These are phyloP conservation scores for Cremastinae sp. DNA, from an alignment of 2,888 invertebrate genomes.

Conservation along the genomic window DNA sequence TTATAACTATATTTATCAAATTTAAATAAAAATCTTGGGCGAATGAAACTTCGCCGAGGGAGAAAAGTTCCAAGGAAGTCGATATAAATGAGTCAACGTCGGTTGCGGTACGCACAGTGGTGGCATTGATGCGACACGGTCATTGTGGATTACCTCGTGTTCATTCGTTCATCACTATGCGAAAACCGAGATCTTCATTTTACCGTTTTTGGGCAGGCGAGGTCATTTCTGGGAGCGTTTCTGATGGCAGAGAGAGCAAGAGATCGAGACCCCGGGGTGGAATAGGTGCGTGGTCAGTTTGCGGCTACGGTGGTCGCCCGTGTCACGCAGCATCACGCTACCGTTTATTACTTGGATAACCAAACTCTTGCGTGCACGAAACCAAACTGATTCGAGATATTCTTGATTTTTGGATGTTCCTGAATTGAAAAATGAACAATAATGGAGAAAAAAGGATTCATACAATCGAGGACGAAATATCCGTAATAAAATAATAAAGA, in stretches of 20 bases:
- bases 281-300: no score
- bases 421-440: no score
- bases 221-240: neutral
- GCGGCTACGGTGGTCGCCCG: no score
- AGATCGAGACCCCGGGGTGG: no score
- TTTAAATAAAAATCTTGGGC: no score
- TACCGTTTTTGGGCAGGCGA: slow-evolving; percentile 15
- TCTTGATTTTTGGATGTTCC: no score
- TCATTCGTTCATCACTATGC: slow-evolving; percentile 34
- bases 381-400: no score
- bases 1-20: no score
- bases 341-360: no score
- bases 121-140: slow-evolving; percentile 50
- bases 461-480: neutral
- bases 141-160: slow-evolving; percentile 58
- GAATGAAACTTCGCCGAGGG: slow-evolving; percentile 60
- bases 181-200: slow-evolving; percentile 55
- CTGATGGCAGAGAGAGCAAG: no score
- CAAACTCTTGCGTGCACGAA: no score
- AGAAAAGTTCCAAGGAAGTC: slow-evolving; percentile 61
- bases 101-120: slow-evolving; percentile 64
- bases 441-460: neutral
- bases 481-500: neutral
- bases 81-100: slow-evolving; percentile 68
- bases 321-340: no score